Evolutionary conservation across 2,113 vertebrate genomes (phyloP), one percentile per base, ranked within the genome.

Genomic region (Actenoides lindsayi): DNA sequence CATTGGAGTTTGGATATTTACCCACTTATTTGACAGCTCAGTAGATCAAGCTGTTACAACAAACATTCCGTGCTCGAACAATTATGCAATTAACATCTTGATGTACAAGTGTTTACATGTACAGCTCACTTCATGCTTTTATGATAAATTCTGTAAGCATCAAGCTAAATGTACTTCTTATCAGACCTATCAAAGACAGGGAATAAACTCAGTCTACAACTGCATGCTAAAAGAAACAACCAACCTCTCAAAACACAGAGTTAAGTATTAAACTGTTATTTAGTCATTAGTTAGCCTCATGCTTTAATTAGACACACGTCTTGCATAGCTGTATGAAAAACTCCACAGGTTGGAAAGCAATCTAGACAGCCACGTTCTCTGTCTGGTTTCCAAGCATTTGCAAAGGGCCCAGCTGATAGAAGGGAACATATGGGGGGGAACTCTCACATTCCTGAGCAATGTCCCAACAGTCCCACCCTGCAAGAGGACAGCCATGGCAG

Each of bases 381-480:
- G 19, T 77, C 65, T 64, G 67, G 65, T 28, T 76, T 65, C 64
- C 79, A 60, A 76, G 87, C 53, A 14, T 41, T 91, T 73, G 57
- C 7, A 63, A 57, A 82, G 81, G 77, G 77, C 51, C 41, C 88
- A 80, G 48, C 67, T 87, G 95, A 95, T 2, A 85, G 93, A 96
- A 85, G 50, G 86, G 86, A 91, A 90, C 92, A 94, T 4, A 82
- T n/a, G 77, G 87, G 83, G 87, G 67, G 1, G 41, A 92, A 93
- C 83, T 41, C 80, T 46, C 51, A 75, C 90, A 65, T 96, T 94
- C 85, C 96, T 27, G 39, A 92, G 90, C 76, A 74, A 56, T 48
- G n/a, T 92, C 28, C 56, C 91, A 67, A 39, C 54, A 67, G 94
- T 88, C 94, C 79, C 93, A 88, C 91, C 90, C 95, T 60, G 67